phyloP scores from a whole-genome alignment of 2,888 invertebrate genomes.

The Drosophila eohydei region DNA sequence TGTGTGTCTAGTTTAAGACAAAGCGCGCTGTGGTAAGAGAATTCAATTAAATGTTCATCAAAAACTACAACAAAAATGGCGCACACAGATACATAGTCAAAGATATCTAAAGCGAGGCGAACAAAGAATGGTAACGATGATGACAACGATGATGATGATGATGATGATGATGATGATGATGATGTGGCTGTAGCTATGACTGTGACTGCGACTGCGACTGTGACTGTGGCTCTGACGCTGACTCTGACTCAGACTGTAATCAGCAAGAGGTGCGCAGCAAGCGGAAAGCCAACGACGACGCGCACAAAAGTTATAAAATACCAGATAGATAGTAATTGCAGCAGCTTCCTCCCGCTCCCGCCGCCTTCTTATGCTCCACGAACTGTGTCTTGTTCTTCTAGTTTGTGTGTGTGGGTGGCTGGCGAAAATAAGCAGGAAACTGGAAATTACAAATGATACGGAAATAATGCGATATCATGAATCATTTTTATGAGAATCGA shows the following conservation, averaged over 20 bases:
- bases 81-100: constrained; percentile 37
- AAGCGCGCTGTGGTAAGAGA: constrained; percentile 57
- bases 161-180: constrained; percentile 25
- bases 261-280: constrained; percentile 55
- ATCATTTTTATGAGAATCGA: constrained; percentile 79
- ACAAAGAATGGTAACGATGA: constrained; percentile 40
- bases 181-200: constrained; percentile 22
- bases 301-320: constrained; percentile 78
- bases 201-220: not conserved
- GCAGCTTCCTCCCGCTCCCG: constrained; percentile 18
- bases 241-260: constrained; percentile 50
- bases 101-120: constrained; percentile 37
- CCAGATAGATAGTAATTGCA: constrained; percentile 79
- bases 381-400: not conserved
- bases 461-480: constrained; percentile 80
- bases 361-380: not conserved
- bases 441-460: constrained; percentile 79
- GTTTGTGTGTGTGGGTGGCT: constrained; percentile 28
- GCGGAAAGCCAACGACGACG: constrained; percentile 42
- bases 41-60: constrained; percentile 80
- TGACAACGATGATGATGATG: constrained; percentile 47
- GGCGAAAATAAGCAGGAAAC: constrained; percentile 79
- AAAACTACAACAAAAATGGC: constrained; percentile 76
- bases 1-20: constrained; percentile 46
- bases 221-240: constrained; percentile 25